Percentiles rank a stretch among this genome's conserved stretches.
phyloP scores from a whole-genome alignment of 2,113 vertebrate genomes.

The Xyliphius kryptos region DNA sequence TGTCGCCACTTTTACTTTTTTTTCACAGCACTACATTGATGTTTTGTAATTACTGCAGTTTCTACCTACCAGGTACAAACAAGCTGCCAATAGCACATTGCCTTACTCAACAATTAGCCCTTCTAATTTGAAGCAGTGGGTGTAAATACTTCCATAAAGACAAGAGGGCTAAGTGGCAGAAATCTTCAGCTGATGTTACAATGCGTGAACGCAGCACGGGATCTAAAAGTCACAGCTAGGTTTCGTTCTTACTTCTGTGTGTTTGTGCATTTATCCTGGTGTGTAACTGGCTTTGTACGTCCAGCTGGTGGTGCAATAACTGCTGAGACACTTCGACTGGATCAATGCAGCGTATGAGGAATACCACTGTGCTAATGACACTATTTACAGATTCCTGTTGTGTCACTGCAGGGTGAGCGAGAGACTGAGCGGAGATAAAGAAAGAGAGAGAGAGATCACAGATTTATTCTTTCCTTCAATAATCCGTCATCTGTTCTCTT shows the following conservation, averaged over 20 bases:
- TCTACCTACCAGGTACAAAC: conserved; percentile 6
- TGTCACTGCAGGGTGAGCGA: conserved; percentile 39
- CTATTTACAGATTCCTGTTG: conserved; percentile 55
- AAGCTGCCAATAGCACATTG: not conserved
- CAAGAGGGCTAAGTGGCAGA: conserved; percentile 12
- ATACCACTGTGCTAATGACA: conserved; percentile 65
- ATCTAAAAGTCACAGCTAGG: conserved; percentile 4
- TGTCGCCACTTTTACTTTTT: too few species aligned
- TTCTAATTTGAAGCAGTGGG: conserved; percentile 7
- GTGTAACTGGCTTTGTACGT: conserved; percentile 34
- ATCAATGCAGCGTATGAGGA: conserved; percentile 51
- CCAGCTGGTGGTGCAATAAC: conserved; percentile 36
- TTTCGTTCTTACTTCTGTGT: not conserved
- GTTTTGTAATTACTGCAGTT: conserved; percentile 21
- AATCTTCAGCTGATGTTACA: not conserved
- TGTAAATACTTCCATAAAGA: conserved; percentile 55
- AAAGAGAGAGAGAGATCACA: too few species aligned
- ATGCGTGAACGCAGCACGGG: not conserved
- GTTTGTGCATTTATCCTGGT: conserved; percentile 29
- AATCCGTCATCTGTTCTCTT: too few species aligned
- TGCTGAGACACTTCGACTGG: conserved; percentile 62
- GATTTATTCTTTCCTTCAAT: too few species aligned
- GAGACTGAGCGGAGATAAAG: too few species aligned
- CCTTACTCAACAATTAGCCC: conserved; percentile 8
- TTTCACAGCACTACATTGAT: too few species aligned